A percentile compares a stretch with the other conserved stretches of the same genome.
Conservation (phyloP, 35 echinoderm and acorn worm species). For the Ophioderma brevispina region DNA sequence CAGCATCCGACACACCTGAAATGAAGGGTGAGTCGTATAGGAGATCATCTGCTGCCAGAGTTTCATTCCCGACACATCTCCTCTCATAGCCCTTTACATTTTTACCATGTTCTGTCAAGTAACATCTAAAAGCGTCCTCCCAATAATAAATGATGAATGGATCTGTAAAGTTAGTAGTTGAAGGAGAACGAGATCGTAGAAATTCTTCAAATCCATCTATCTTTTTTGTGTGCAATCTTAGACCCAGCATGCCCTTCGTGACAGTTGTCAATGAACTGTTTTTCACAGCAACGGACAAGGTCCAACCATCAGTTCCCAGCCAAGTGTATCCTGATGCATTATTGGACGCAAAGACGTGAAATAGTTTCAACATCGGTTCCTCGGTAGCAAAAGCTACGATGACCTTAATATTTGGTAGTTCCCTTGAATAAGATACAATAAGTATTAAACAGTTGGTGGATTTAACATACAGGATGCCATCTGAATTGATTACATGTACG, state of each 20-base stretch:
- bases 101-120: conserved; percentile 7
- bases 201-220: conserved; percentile 33
- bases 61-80: conserved; percentile 49
- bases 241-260: conserved; percentile 77
- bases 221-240: conserved; percentile 18
- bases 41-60: conserved; percentile 14
- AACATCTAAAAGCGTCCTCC: conserved; percentile 62
- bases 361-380: conserved; percentile 59
- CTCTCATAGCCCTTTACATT: neutral
- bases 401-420: conserved; percentile 55
- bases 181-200: conserved; percentile 18
- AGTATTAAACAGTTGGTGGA: too few species aligned
- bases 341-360: conserved; percentile 46
- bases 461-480: too few species aligned
- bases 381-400: conserved; percentile 79
- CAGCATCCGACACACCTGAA: conserved; percentile 59
- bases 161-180: conserved; percentile 17
- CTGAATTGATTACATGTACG: too few species aligned
- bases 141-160: conserved; percentile 85
- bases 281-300: conserved; percentile 44
- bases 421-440: conserved; percentile 45
- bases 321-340: conserved; percentile 72
- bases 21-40: conserved; percentile 31
- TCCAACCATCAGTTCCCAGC: conserved; percentile 77
- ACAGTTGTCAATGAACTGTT: conserved; percentile 36